Base-by-base conservation (phyloP, 2,888 invertebrate genomes). In the Argynnis bischoffii region DNA sequence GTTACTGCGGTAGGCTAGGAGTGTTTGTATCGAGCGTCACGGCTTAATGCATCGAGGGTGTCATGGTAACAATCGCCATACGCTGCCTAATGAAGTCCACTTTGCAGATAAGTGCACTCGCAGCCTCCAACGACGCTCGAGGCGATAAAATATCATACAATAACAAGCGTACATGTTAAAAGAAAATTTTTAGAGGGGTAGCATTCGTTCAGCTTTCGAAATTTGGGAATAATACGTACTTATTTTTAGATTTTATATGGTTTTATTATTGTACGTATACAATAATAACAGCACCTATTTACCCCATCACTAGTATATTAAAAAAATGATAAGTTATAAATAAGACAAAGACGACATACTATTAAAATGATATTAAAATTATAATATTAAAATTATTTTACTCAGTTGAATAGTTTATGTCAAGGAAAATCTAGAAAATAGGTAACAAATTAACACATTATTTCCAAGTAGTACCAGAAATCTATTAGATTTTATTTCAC, bases 11-110 rank as follows among this genome's bases (percentile, higher is more conserved):
- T 83, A 82, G 85, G 86, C 84, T 87, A 82, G 85, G 86, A 88
- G 87, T 90, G 88, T 90, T 90, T 89, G 82, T 78, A 86, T 59
- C 48, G 59, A 48, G 84, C 82, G 86, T 86, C 81, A 82, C 81
- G 87, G 82, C 78, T 78, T 88, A 88, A 88, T 88, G 89, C 86
- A 84, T 77, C 77, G 79, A 83, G 84, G 89, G 90, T 89, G 90
- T 87, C 89, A 89, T 87, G 90, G 86, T 84, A 84, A 83, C 86
- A 89, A 86, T 78, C 82, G 86, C 84, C 91, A 87, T 88, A 88
- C 89, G 91, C 84, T 87, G 81, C 72, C 82, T 91, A 91, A 92
- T 91, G 90, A 91, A 91, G 83, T 83, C 77, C 81, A 84, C 87
- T 85, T 90, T 86, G 80, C 79, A 80, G 80, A 80, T 85, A 83